Base-by-base conservation (phyloP, 2,797 vertebrate genomes). In the Scolopax bukidnonensis region DNA sequence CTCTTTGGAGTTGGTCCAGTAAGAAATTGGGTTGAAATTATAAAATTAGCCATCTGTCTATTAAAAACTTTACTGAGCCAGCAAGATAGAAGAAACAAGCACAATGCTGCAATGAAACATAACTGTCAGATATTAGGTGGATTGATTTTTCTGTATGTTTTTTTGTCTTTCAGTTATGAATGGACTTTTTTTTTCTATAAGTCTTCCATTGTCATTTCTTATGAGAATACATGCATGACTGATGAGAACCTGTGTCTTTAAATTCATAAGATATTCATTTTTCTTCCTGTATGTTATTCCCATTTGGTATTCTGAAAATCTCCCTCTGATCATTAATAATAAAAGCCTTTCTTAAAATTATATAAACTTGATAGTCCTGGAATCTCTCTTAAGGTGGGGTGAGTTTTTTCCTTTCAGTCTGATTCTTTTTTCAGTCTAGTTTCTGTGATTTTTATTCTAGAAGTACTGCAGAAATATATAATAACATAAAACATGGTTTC, bases 41-140 rank as follows among this genome's bases (percentile, higher is more conserved):
- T 97, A 97, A 97, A 98, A 98, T 98, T 98, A 98, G 97, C 97
- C 98, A 98, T 97, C 97, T 98, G 98, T 96, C 97, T 97, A 87
- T 98, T 97, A 97, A 97, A 97, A 98, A 95, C 94, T 97, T 97
- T 96, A 97, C 74, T 67, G 78, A 93, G 73, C 68, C 75, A 81
- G 50, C 36, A 74, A 96, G 84, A 94, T 97, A 94, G 95, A 97
- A 93, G 75, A 94, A 94, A 95, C 64, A 93, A 97, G 94, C 83
- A 87, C 84, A 94, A 80, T 71, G 94, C 95, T 96, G 85, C 95
- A 96, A 93, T 94, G 93, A 97, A 92, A 96, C 84, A 59, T 83
- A 94, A 51, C 95, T 93, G 78, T 95, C 89, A 87, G 70, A 60
- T 88, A 80, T 61, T 95, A 81, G 75, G 75, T 78, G 51, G 77